These are phyloP conservation scores for Muraenolepis orangiensis DNA, from an alignment of 2,797 vertebrate genomes.

Conservation along the genomic window DNA sequence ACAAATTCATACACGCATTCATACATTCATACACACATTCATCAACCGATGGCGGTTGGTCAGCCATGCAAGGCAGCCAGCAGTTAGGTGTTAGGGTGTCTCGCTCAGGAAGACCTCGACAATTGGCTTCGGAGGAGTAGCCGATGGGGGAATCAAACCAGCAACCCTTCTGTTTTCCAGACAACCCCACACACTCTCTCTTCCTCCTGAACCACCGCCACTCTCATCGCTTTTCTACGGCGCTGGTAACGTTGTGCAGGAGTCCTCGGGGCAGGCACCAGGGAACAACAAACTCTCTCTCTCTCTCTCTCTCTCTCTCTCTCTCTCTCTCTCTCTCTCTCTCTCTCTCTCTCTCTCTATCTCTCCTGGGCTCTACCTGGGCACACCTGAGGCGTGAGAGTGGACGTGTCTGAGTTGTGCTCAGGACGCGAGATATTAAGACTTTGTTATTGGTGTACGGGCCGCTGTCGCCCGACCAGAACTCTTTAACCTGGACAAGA, in stretches of 20 bases:
- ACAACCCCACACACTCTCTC: no score
- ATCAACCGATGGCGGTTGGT: no score
- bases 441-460: conserved; percentile 39
- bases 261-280: conserved; percentile 47
- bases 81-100: no score
- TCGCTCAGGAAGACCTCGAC: no score
- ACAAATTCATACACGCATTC: no score
- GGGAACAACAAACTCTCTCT: conserved; percentile 40
- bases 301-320: conserved; percentile 4
- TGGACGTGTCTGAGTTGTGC: conserved; percentile 24
- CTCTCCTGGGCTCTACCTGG: conserved; percentile 7
- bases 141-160: no score
- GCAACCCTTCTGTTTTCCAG: no score
- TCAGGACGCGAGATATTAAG: conserved; percentile 40
- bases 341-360: conserved; percentile 13
- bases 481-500: not conserved
- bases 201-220: no score
- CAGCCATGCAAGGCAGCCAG: no score
- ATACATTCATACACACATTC: no score
- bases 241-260: conserved; percentile 66
- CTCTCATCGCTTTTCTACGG: conserved; percentile 45
- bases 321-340: conserved; percentile 10
- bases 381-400: conserved; percentile 36
- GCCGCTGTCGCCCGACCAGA: conserved; percentile 26
- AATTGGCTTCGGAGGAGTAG: no score